Evolutionary conservation across 2,888 invertebrate genomes (phyloP), one percentile per base, ranked within the genome.

Genomic region (Orthonevra nobilis): DNA sequence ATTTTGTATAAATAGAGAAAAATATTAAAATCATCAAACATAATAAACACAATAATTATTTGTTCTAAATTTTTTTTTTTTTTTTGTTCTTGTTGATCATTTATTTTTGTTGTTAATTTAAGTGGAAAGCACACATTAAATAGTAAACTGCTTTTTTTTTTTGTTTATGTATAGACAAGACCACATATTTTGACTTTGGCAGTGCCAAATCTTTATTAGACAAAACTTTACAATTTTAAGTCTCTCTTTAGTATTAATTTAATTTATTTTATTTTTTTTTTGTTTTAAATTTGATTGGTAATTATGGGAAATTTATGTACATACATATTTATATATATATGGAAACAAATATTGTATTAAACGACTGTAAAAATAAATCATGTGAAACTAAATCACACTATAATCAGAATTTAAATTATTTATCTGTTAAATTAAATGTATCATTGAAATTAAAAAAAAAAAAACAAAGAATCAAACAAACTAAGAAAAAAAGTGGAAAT

Each of bases 301-400:
- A 36, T 40, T 68, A 68, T 28, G 73, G 50, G 73, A 66, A 73
- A 79, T 79, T 79, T 79, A 73, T 79, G 42, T 54, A 66, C 26
- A 26, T 36, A 20, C 20, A 12, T 19, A 40, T n/a, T n/a, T n/a
- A n/a, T n/a, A n/a, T n/a, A n/a, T n/a, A n/a, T n/a, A n/a, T n/a
- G n/a, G n/a, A 68, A 58, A 40, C 9, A 58, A n/a, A 58, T 14
- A 34, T 20, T 42, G 38, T 42, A 58, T n/a, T 26, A 64, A 30
- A 70, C 48, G 56, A 38, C 17, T 14, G 23, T 50, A 20, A 36
- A 19, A 17, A 14, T n/a, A 10, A 48, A n/a, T n/a, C n/a, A n/a
- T n/a, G n/a, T n/a, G n/a, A 66, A 66, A 36, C 6, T 20, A 34
- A 30, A 19, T 42, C n/a, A n/a, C n/a, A 52, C 34, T 64, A 10